These are phyloP conservation scores for Fulica atra DNA, from an alignment of 2,113 vertebrate genomes.

Conservation along the genomic window DNA sequence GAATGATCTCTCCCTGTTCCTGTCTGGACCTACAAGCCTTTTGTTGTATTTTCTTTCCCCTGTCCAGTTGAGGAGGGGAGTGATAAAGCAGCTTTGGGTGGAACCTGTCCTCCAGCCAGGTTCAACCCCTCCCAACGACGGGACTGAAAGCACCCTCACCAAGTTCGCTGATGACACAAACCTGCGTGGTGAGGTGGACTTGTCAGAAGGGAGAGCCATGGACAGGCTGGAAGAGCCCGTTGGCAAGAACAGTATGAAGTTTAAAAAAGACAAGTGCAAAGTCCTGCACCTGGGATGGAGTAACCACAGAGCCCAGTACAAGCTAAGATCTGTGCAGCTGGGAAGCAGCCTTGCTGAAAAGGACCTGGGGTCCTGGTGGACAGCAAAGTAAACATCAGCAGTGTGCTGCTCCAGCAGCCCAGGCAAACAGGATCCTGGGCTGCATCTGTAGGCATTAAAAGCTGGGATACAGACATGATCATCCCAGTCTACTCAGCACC, in stretches of 20 bases:
- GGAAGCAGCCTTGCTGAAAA: not conserved
- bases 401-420: rapidly evolving
- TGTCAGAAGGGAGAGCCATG: not conserved
- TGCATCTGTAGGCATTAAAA: rapidly evolving
- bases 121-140: not conserved
- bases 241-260: not conserved
- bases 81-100: too few relatives aligned
- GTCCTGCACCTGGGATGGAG: not conserved
- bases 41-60: too few relatives aligned
- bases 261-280: not conserved
- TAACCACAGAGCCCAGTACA: not conserved
- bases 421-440: rapidly evolving
- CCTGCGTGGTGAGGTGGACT: not conserved
- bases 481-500: not conserved
- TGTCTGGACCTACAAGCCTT: too few relatives aligned
- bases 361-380: not conserved
- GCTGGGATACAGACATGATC: not conserved
- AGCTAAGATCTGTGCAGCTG: not conserved
- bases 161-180: not conserved
- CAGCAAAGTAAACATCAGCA: not conserved
- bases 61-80: too few relatives aligned
- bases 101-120: too few relatives aligned
- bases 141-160: not conserved
- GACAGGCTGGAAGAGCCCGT: not conserved
- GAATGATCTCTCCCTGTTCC: too few relatives aligned